Conservation (phyloP, 2,113 vertebrate species). For the Haplotaxodon microlepis region DNA sequence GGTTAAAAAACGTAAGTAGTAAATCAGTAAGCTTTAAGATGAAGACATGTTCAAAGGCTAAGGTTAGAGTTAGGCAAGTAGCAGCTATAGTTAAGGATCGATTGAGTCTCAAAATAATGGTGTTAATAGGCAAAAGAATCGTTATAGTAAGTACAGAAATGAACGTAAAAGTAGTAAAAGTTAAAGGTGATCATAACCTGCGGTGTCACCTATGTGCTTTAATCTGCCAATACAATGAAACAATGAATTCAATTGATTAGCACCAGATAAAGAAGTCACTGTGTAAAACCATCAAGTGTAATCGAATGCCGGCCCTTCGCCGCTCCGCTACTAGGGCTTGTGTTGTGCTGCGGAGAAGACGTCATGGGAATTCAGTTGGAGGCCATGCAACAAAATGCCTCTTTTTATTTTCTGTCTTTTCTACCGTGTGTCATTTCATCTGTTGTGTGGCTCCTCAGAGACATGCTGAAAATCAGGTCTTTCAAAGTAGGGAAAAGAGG, state of each 20-base stretch:
- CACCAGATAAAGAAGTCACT: constrained; percentile 58
- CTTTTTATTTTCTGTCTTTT: constrained; percentile 38
- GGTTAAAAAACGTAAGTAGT: background rate
- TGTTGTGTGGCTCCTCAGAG: constrained; percentile 50
- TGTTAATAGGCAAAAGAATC: background rate
- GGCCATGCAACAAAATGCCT: constrained; percentile 64
- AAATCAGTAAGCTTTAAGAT: background rate
- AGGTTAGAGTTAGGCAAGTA: background rate
- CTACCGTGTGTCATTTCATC: constrained; percentile 65
- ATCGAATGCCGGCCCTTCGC: constrained; percentile 33
- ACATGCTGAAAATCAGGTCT: constrained; percentile 47
- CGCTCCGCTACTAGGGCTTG: constrained; percentile 11
- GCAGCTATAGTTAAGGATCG: background rate
- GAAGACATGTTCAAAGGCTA: background rate
- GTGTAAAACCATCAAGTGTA: constrained; percentile 56
- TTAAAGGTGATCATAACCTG: background rate
- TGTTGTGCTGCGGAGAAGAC: constrained; percentile 50
- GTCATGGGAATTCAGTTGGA: constrained; percentile 70
- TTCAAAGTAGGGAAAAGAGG: constrained; percentile 42
- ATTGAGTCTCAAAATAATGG: background rate
- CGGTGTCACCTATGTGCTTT: background rate
- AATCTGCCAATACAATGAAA: constrained; percentile 14
- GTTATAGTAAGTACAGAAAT: background rate
- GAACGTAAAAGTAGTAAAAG: background rate
- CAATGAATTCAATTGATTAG: constrained; percentile 57